phyloP scores from a whole-genome alignment of 2,888 invertebrate genomes.

The Thymelicus lineola region DNA sequence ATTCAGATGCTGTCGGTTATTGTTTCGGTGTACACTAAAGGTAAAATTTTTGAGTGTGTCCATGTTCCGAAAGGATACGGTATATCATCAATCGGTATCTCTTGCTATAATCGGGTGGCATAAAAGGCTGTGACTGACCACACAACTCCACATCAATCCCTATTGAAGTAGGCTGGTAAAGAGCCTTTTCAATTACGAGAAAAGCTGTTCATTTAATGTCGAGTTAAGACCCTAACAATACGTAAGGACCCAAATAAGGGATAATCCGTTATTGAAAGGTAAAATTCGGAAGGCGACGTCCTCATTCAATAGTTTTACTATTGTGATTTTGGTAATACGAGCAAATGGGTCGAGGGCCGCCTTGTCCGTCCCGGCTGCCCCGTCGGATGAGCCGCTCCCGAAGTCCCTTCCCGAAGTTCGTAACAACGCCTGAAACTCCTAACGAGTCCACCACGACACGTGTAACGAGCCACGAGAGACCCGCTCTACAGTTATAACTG shows the following conservation, averaged over 20 bases:
- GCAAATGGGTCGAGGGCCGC: slow-evolving; percentile 3
- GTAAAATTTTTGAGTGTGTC: too few relatives aligned
- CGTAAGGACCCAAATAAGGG: slow-evolving; percentile 2
- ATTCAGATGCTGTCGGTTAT: too few relatives aligned
- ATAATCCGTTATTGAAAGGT: neutral
- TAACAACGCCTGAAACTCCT: neutral
- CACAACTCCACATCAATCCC: too few relatives aligned
- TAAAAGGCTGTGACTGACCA: too few relatives aligned
- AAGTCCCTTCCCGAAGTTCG: neutral
- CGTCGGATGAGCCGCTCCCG: too few relatives aligned
- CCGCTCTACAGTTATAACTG: neutral
- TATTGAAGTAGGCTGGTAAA: neutral
- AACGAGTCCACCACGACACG: slow-evolving; percentile 3
- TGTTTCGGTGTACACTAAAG: too few relatives aligned
- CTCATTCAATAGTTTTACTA: slow-evolving; percentile 1
- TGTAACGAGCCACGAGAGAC: slow-evolving; percentile 2
- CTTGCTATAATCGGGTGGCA: too few relatives aligned
- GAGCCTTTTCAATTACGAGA: neutral
- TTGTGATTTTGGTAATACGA: slow-evolving; percentile 9
- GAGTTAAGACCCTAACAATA: neutral
- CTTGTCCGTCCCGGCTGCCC: too few relatives aligned
- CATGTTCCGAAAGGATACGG: too few relatives aligned
- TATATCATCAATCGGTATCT: too few relatives aligned
- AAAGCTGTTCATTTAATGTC: neutral
- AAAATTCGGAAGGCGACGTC: neutral